These are phyloP conservation scores for Meteorus sp. DNA, from an alignment of 1,140 invertebrate species.

Conservation along the genomic window DNA sequence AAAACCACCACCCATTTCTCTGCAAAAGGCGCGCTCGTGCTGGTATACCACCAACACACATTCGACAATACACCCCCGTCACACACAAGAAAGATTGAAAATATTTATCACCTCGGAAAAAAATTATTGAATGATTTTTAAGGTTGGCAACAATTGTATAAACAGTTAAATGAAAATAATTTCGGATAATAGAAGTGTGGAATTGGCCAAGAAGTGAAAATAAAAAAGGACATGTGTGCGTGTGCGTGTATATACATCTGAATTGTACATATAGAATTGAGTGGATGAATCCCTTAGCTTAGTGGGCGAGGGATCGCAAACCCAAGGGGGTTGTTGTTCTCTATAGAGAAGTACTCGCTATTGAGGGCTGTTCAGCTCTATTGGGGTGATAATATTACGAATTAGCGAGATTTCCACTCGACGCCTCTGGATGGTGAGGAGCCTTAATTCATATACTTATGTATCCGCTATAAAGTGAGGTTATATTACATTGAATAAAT, in stretches of 20 bases:
- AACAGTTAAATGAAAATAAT: not conserved
- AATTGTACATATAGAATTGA: conserved; percentile 30
- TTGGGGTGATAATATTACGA: conserved; percentile 55
- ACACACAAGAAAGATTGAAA: too few relatives aligned
- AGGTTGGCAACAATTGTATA: not conserved
- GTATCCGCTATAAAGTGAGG: not conserved
- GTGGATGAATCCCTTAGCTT: conserved; percentile 46
- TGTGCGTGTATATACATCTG: conserved; percentile 33
- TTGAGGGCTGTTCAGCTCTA: conserved; percentile 46
- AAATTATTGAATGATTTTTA: too few relatives aligned
- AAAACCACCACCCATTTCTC: conserved; percentile 22
- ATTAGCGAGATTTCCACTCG: conserved; percentile 53
- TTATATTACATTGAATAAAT: conserved; percentile 41
- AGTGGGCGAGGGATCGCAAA: conserved; percentile 38
- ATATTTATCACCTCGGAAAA: too few relatives aligned
- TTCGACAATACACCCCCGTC: too few relatives aligned
- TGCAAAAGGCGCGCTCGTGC: conserved; percentile 13
- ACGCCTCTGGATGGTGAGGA: conserved; percentile 23
- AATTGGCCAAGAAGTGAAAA: conserved; percentile 2
- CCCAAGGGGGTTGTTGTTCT: conserved; percentile 35
- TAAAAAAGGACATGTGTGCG: conserved; percentile 5
- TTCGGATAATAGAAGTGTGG: too few relatives aligned
- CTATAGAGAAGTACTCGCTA: conserved; percentile 39
- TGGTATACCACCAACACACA: too few relatives aligned
- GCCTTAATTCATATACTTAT: not conserved